Percentiles rank a stretch among this genome's conserved stretches.
Evolutionary conservation across 1,140 invertebrate genomes (phyloP).

Genomic region (Grapholita molesta): DNA sequence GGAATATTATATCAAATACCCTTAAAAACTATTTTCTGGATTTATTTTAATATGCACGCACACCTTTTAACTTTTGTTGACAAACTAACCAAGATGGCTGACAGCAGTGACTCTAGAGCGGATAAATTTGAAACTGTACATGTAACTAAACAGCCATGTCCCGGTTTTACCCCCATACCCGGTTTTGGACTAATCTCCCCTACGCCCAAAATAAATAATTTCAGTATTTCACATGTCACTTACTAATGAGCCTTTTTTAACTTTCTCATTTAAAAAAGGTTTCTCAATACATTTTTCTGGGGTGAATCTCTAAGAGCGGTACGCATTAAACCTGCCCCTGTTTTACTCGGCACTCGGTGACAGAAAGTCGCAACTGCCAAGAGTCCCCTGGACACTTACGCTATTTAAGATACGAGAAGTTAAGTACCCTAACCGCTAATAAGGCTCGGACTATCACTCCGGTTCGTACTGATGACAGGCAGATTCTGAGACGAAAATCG

Average conservation of each 20-base stretch:
- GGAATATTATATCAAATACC: too few relatives aligned
- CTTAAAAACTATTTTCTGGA: too few relatives aligned
- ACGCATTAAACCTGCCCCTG: conserved; percentile 11
- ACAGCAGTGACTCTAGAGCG: too few relatives aligned
- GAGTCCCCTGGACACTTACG: background rate
- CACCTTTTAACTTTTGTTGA: too few relatives aligned
- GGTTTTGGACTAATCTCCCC: background rate
- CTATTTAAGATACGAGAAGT: background rate
- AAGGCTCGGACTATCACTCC: conserved; percentile 10
- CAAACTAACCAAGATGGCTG: too few relatives aligned
- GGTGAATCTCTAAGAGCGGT: background rate
- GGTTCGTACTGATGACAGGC: background rate
- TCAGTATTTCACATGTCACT: background rate
- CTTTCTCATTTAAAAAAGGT: background rate
- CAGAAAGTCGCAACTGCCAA: background rate
- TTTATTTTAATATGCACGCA: too few relatives aligned
- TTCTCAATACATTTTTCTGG: background rate
- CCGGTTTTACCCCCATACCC: too few relatives aligned
- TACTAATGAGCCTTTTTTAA: background rate
- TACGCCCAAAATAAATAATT: background rate
- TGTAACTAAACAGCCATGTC: too few relatives aligned
- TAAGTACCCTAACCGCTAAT: conserved; percentile 7
- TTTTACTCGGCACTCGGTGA: background rate
- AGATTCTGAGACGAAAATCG: background rate
- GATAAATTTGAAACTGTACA: too few relatives aligned